Conservation (phyloP, 35 echinoderm and acorn worm genomes). For the Apostichopus californicus region DNA sequence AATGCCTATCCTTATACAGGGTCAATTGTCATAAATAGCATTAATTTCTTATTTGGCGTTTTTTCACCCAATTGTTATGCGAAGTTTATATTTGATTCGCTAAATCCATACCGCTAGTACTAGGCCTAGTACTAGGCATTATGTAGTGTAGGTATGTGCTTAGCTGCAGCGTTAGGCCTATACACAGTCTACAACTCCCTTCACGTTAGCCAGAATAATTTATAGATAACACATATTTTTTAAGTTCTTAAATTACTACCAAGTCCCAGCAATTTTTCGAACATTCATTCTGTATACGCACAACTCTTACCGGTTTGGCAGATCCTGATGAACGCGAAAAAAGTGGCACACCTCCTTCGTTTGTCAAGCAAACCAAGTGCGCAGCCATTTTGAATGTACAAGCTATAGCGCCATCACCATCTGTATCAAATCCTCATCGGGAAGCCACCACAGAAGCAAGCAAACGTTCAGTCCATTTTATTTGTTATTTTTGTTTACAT, state of each 20-base stretch:
- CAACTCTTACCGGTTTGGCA: slow-evolving; percentile 26
- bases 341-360: slow-evolving; percentile 55
- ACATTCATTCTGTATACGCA: neutral
- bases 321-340: slow-evolving; percentile 44
- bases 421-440: no score
- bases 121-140: neutral
- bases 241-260: no score
- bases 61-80: no score
- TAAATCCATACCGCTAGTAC: neutral
- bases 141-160: neutral
- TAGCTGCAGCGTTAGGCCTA: neutral
- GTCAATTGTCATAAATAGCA: no score
- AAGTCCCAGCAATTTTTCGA: neutral
- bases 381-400: slow-evolving; percentile 40
- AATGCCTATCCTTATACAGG: no score
- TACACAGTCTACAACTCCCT: neutral
- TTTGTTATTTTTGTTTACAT: no score
- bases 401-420: no score
- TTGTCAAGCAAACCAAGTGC: slow-evolving; percentile 61
- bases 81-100: no score
- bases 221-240: no score
- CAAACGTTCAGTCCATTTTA: no score
- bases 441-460: no score
- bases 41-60: no score
- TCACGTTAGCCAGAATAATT: neutral